Percentiles rank a stretch among this genome's conserved stretches.
Conservation (phyloP, 2,113 vertebrate genomes). For the Lagopus leucura region DNA sequence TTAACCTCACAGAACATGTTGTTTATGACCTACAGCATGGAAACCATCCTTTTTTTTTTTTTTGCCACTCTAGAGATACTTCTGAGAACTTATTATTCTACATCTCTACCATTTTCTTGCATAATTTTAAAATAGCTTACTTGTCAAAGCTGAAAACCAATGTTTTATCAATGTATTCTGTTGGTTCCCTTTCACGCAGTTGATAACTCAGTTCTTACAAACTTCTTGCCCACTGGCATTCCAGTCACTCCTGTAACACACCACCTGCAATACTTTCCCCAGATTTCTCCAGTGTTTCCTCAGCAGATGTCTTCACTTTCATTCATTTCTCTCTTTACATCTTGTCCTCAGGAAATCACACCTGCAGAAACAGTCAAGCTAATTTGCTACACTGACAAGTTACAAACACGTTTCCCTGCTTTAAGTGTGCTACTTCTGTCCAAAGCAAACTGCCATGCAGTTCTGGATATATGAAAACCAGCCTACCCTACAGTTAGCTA, state of each 20-base stretch:
- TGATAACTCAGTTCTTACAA: neutral
- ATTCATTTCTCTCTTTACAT: neutral
- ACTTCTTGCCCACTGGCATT: neutral
- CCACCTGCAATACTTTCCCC: neutral
- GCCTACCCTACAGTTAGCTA: neutral
- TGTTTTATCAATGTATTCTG: neutral
- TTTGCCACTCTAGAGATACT: neutral
- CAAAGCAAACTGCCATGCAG: neutral
- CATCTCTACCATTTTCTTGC: neutral
- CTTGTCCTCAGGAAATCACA: neutral
- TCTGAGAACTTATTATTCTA: neutral
- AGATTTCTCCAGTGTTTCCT: neutral
- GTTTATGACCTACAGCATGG: rapidly evolving
- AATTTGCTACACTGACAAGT: neutral
- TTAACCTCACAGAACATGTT: neutral
- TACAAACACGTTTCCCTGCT: neutral
- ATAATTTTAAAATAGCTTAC: neutral
- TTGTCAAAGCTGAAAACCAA: neutral
- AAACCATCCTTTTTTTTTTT: neutral
- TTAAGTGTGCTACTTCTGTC: neutral
- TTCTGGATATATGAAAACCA: neutral
- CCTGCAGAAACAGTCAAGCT: neutral
- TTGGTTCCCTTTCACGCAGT: neutral
- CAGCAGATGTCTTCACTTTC: neutral
- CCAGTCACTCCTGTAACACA: neutral